Evolutionary conservation across 1,140 invertebrate genomes (phyloP), one percentile per base, ranked within the genome.

Genomic region (Drosophila kepulauana): DNA sequence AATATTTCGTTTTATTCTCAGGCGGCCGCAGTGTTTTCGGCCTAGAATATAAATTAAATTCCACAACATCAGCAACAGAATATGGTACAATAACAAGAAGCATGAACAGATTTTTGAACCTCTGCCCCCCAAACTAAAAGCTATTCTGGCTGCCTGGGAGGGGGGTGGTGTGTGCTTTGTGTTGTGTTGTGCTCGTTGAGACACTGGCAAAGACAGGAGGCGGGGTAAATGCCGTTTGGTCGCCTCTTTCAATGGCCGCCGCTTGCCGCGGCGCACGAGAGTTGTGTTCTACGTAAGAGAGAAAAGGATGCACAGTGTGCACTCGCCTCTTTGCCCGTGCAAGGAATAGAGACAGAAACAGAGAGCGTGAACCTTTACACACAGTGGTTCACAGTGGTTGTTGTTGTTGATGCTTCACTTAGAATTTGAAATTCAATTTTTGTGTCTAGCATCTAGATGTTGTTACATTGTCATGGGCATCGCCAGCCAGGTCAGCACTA

Each of bases 11-110:
- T 79, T 79, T 61, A 71, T 56, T 62, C 66, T 76, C 79, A 79
- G 52, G 71, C 65, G 65, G 58, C 65, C 65, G 25, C 43, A 62
- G 58, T 62, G 20, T 69, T 70, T 48, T 73, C 62, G 71, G 73
- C 69, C 84, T 74, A 77, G 72, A 82, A 82, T 82, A 80, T 88
- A 88, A 72, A 88, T 87, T 88, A 88, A 88, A 87, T 88, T 77
- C 76, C 82, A 65, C 79, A 82, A 78, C 75, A 78, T 62, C 72
- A 68, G 57, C 64, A 59, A 66, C 43, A 59, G 45, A 66, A 71
- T 56, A 59, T 64, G 38, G 6, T 45, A 72, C 73, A 75, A 67
- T 58, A 76, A 74, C 75, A 79, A 69, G 54, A 67, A 67, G 45
- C 43, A 72, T 63, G 74, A 72, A 81, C 63, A 75, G 64, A 86